Percentiles rank a stretch among this genome's conserved stretches.
Evolutionary conservation across 2,888 invertebrate species (phyloP).

Genomic region (Ferrisia virgata): DNA sequence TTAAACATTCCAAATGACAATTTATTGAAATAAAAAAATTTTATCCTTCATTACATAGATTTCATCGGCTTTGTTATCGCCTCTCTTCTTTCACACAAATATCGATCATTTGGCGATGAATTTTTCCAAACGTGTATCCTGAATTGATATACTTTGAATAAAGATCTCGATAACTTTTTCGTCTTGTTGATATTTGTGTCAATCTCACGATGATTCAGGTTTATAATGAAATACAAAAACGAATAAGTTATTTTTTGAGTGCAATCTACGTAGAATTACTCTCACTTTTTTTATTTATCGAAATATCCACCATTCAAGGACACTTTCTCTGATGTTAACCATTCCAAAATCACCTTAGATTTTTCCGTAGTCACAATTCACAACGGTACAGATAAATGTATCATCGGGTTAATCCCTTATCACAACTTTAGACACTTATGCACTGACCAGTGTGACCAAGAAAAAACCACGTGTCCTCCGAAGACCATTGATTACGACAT

Average conservation of each 20-base stretch:
- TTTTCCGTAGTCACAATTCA: background rate
- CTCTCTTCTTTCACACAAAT: too few species aligned
- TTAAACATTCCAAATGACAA: too few species aligned
- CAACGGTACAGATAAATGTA: background rate
- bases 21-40: too few species aligned
- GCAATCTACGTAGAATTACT: background rate
- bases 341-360: background rate
- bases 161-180: background rate
- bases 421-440: background rate
- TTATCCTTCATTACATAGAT: too few species aligned
- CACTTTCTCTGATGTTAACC: background rate
- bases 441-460: background rate
- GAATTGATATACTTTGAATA: too few species aligned
- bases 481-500: background rate
- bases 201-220: background rate
- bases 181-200: background rate
- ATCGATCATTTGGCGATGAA: background rate
- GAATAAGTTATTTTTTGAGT: background rate
- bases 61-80: too few species aligned
- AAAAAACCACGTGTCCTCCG: background rate
- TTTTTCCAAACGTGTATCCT: too few species aligned
- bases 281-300: background rate
- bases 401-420: background rate
- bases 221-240: background rate
- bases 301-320: background rate